These are phyloP conservation scores for Liopterus haemorrhoidalis DNA, from an alignment of 2,888 invertebrate genomes.

Conservation along the genomic window DNA sequence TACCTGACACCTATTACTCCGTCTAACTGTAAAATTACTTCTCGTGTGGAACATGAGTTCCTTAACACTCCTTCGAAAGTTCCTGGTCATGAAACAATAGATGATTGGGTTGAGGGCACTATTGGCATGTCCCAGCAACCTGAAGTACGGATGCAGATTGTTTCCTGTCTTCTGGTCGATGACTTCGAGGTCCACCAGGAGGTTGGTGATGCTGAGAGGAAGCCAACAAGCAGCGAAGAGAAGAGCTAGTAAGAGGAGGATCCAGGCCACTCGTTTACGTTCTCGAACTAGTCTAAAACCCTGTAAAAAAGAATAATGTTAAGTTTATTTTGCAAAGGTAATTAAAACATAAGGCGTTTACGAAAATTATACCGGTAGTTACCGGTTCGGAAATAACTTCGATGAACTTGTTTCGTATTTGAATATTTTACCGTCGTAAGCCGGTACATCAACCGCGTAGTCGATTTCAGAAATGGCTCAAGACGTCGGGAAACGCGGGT, in stretches of 20 bases:
- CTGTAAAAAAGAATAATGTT: no score
- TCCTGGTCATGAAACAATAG: constrained; percentile 68
- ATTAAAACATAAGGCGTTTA: no score
- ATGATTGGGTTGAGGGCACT: constrained; percentile 72
- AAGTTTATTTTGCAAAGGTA: no score
- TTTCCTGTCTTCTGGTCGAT: constrained; percentile 40
- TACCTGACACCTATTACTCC: constrained; percentile 34
- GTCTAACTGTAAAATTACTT: constrained; percentile 36
- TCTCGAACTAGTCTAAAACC: constrained; percentile 60
- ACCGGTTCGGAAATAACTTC: no score
- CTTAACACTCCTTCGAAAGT: constrained; percentile 62
- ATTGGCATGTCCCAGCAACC: constrained; percentile 68
- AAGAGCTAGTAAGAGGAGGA: constrained; percentile 64
- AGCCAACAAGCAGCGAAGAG: constrained; percentile 75
- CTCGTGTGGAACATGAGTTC: constrained; percentile 49
- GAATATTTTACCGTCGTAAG: no score
- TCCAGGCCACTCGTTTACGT: constrained; percentile 68
- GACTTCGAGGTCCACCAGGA: constrained; percentile 57
- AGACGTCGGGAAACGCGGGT: no score
- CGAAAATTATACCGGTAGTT: no score
- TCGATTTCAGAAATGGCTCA: no score
- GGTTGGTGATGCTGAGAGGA: constrained; percentile 65
- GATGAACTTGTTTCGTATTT: no score
- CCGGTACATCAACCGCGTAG: no score
- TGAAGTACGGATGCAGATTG: constrained; percentile 56